Evolutionary conservation across 2,888 invertebrate species (phyloP).

Genomic region (Tholera decimalis): DNA sequence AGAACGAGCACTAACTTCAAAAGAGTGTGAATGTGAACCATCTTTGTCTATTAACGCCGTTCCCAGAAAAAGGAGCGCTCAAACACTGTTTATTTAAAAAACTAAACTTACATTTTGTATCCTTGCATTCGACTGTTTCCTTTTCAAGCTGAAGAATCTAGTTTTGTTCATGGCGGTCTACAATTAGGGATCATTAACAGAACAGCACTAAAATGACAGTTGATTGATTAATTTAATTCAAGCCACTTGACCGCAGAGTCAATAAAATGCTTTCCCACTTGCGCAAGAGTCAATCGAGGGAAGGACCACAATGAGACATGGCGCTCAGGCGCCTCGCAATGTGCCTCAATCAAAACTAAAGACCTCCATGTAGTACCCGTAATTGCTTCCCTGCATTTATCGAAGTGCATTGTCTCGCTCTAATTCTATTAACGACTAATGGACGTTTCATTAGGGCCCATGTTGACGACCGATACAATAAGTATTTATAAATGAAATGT

Average conservation of each 20-base stretch:
- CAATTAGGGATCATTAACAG: not conserved
- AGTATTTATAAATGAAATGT: constrained; percentile 61
- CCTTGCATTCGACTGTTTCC: constrained; percentile 46
- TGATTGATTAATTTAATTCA: constrained; percentile 49
- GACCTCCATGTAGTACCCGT: constrained; percentile 66
- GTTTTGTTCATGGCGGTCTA: constrained; percentile 47
- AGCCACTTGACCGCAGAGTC: constrained; percentile 45
- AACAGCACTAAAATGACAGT: constrained; percentile 29
- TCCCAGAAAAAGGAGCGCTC: constrained; percentile 46
- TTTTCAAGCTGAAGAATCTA: constrained; percentile 56
- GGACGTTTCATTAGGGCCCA: constrained; percentile 61
- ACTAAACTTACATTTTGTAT: constrained; percentile 57
- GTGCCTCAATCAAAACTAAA: constrained; percentile 78
- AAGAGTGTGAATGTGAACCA: constrained; percentile 55
- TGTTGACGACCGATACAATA: constrained; percentile 59
- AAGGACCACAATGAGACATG: constrained; percentile 46
- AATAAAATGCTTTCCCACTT: constrained; percentile 55
- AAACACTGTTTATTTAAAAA: constrained; percentile 49
- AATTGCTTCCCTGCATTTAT: constrained; percentile 81
- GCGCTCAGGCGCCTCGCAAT: constrained; percentile 71
- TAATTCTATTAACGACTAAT: constrained; percentile 82
- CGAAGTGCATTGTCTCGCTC: constrained; percentile 80
- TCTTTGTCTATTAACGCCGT: constrained; percentile 47
- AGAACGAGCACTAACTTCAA: constrained; percentile 61
- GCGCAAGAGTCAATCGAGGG: constrained; percentile 45